Base-by-base conservation (phyloP, 2,797 vertebrate species). In the Sitta carolinensis region DNA sequence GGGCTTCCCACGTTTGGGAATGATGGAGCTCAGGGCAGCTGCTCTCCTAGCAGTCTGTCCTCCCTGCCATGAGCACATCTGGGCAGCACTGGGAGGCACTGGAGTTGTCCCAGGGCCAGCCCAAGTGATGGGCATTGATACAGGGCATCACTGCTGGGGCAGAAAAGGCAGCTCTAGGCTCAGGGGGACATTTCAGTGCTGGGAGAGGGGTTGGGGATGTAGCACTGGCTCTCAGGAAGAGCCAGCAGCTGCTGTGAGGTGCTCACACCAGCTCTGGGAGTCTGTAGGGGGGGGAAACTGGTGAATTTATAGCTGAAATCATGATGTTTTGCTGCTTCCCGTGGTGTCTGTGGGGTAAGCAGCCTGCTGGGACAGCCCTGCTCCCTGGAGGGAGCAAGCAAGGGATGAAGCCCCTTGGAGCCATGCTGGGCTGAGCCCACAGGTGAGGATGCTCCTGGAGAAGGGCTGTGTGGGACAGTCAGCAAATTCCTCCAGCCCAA, bases 121-220 rank as follows among this genome's bases (percentile, higher is more conserved):
- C 43, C 50, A 43, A 17, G 16, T 26, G 70, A 32, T 30, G 29
- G 38, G 32, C 38, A 45, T 26, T 1, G 3, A 5, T 8, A 11
- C 13, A 30, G 45, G 25, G 8, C 22, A 62, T 26, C 45, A 20
- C 4, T 72, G 32, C 50, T 34, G n/a, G 30, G 42, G 23, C 17
- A 34, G 30, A 68, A 84, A 89, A 78, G 40, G 72, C 22, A 90
- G 51, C 19, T 85, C 8, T 16, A 22, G 47, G 25, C 0, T 9
- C 8, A 2, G 0, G 0, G 13, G 3, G 23, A 5, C 9, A 4
- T 15, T 68, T 64, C 11, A 7, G 34, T 9, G 9, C 2, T 50
- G 20, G 23, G 14, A 75, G 4, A 1, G 23, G 34, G 3, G 3
- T 0, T 85, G 10, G 6, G 27, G 11, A 10, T 20, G 2, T 30